Conservation (phyloP, 2,888 invertebrate species). For the Tachina fera region DNA sequence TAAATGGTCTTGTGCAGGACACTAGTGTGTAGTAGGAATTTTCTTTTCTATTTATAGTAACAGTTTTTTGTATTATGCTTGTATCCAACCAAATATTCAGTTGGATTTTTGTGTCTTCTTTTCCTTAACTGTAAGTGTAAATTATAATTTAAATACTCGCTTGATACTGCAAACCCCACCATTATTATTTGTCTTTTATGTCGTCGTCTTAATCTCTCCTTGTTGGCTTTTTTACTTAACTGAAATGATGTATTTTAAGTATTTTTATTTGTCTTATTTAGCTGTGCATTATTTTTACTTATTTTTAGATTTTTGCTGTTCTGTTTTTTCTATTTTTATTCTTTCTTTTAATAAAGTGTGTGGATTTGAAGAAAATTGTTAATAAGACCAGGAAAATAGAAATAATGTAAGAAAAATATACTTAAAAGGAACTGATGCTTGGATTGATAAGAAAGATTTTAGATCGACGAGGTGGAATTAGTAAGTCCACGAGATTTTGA, state of each 20-base stretch:
- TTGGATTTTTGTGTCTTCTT: conserved; percentile 26
- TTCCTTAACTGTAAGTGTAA: conserved; percentile 56
- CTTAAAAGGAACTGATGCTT: background rate
- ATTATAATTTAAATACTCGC: conserved; percentile 72
- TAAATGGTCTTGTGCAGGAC: too few relatives aligned
- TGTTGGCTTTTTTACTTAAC: conserved; percentile 67
- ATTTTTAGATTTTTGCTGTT: background rate
- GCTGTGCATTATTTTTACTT: conserved; percentile 27
- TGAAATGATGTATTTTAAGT: conserved; percentile 45
- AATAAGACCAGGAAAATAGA: background rate
- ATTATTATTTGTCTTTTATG: conserved; percentile 73
- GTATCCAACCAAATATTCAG: conserved; percentile 6
- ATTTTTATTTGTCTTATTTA: conserved; percentile 4
- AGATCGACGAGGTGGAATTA: background rate
- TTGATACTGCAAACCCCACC: conserved; percentile 68
- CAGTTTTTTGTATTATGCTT: background rate
- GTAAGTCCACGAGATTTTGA: too few relatives aligned
- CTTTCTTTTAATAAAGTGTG: conserved; percentile 5
- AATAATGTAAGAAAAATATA: background rate
- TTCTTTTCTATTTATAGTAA: background rate
- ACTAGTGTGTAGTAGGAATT: conserved; percentile 2
- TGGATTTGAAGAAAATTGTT: conserved; percentile 2
- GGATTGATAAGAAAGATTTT: background rate
- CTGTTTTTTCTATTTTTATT: background rate
- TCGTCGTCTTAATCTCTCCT: conserved; percentile 72